These are phyloP conservation scores for Allacma fusca DNA, from an alignment of 2,888 invertebrate species.

Conservation along the genomic window DNA sequence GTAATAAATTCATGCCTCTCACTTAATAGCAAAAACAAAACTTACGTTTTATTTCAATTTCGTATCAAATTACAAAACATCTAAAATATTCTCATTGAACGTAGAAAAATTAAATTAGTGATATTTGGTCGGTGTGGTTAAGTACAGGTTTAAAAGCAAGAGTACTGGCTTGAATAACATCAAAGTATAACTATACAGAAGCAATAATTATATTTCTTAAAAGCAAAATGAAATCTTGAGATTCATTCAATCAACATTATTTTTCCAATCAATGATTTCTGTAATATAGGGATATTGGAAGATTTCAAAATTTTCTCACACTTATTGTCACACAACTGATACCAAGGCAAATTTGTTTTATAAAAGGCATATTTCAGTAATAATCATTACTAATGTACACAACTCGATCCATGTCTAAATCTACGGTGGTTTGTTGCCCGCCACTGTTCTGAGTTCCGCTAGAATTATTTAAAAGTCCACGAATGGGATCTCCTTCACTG, in stretches of 20 bases:
- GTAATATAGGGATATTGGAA: neutral
- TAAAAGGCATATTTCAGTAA: neutral
- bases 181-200: neutral
- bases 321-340: too few relatives aligned
- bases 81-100: too few relatives aligned
- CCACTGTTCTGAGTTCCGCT: neutral
- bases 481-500: constrained; percentile 29
- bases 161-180: neutral
- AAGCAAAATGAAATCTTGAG: too few relatives aligned
- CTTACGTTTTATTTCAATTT: too few relatives aligned
- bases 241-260: neutral
- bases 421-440: neutral
- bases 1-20: too few relatives aligned
- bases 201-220: too few relatives aligned
- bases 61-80: too few relatives aligned
- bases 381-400: constrained; percentile 20
- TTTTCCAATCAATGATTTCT: neutral
- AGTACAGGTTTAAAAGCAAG: constrained; percentile 12
- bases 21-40: too few relatives aligned
- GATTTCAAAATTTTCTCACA: too few relatives aligned
- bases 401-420: constrained; percentile 19
- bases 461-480: neutral
- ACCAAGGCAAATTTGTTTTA: too few relatives aligned
- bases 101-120: too few relatives aligned
- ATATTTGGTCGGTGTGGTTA: neutral